A percentile compares a stretch with the other conserved stretches of the same genome.
phyloP scores from a whole-genome alignment of 2,888 invertebrate species.

The Pachliopta kotzebuea region DNA sequence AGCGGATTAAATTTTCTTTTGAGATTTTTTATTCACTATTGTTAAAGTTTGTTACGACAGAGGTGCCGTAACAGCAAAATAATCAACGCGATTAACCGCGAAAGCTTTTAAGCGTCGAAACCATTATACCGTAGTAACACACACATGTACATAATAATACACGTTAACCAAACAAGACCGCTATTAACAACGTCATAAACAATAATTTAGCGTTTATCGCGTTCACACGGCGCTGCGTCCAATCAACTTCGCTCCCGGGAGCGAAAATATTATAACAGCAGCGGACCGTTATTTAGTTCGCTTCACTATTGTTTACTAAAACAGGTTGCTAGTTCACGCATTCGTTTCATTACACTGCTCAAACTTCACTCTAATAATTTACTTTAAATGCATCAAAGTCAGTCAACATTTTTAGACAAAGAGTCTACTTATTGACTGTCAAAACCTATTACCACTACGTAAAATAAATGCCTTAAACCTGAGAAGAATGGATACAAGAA shows the following conservation, averaged over 20 bases:
- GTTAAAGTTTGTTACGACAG: background rate
- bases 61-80: conserved; percentile 36
- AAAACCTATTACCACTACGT: no score
- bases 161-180: conserved; percentile 28
- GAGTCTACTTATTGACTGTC: no score
- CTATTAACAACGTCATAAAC: conserved; percentile 48
- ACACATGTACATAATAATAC: conserved; percentile 17
- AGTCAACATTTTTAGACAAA: no score
- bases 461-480: no score
- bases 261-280: conserved; percentile 45
- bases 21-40: background rate
- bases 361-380: background rate
- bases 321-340: conserved; percentile 1
- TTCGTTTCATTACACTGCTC: background rate
- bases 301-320: conserved; percentile 29
- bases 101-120: conserved; percentile 62
- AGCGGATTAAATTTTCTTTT: no score
- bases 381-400: background rate
- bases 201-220: conserved; percentile 44
- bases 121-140: conserved; percentile 42
- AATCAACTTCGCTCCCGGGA: conserved; percentile 54
- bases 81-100: conserved; percentile 57
- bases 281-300: conserved; percentile 35
- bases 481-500: no score
- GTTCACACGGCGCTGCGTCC: conserved; percentile 52